Base-by-base conservation (phyloP, 2,888 invertebrate species). In the Pammene aurita region DNA sequence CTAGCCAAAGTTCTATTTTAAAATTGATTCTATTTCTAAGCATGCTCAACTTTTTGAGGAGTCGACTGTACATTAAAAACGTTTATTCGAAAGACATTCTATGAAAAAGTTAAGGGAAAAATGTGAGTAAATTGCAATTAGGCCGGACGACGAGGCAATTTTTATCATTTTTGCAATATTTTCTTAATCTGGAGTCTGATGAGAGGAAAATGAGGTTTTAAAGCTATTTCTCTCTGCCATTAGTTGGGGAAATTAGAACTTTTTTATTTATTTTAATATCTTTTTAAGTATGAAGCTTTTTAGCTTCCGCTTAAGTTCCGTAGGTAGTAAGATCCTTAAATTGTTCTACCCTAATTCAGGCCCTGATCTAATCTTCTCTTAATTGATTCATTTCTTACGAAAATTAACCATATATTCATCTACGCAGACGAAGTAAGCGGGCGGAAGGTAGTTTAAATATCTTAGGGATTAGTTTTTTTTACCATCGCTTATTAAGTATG, bases 101-200 rank as follows among this genome's bases (percentile, higher is more conserved):
- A 58, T 44, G 44, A 61, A 50, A 16, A 50, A 62, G 41, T 52
- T 52, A 62, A 62, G 52, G 41, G 26, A 50, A 61, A 62, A 62
- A 52, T 62, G 52, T 52, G 52, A 52, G 62, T 52, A 62, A 41
- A 62, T 62, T 62, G 62, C 62, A 62, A 62, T 62, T 62, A 62
- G 62, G 50, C 50, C n/a, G 52, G 52, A 0, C 50, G 62, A 7
- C 41, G 62, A 26, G 52, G 62, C 50, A 62, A 62, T 62, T 62
- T 62, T 62, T 62, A 52, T 62, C 62, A 62, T 62, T 62, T 62
- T 62, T 26, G 52, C 62, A 62, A 62, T 62, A 62, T 62, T 48
- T n/a, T 14, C 41, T 41, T 50, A 61, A 61, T 61, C 61, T 46
- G 38, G 16, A 26, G 52, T 38, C 41, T 52, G 50, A 41, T 62